Evolutionary conservation across 2,113 vertebrate species (phyloP).

Genomic region (Acanthochromis polyacanthus): DNA sequence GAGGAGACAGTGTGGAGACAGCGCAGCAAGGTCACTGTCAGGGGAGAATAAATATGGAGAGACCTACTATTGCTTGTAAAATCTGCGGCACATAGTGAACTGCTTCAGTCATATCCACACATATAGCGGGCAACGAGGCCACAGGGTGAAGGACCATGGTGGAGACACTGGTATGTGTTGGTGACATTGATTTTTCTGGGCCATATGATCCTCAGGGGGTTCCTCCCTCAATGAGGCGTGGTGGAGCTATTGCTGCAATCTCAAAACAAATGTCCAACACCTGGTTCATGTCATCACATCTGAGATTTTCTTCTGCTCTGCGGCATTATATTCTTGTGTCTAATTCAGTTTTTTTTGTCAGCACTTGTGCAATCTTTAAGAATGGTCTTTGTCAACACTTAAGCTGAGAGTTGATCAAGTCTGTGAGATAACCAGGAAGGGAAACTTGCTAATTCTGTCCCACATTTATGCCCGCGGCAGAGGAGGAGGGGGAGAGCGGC

Average conservation of each 20-base stretch:
- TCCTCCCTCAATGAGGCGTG: not conserved
- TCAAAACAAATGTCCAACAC: conserved; percentile 38
- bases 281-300: conserved; percentile 11
- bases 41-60: conserved; percentile 67
- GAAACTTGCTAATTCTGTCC: conserved; percentile 58
- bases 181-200: conserved; percentile 3
- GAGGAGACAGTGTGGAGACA: conserved; percentile 64
- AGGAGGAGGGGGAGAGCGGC: conserved; percentile 47
- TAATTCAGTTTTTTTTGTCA: conserved; percentile 9
- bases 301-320: conserved; percentile 5
- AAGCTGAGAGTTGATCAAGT: conserved; percentile 34
- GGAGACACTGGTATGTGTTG: conserved; percentile 34
- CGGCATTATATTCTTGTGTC: not conserved
- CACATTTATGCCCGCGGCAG: conserved; percentile 52
- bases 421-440: conserved; percentile 37
- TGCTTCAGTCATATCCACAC: conserved; percentile 19
- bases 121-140: conserved; percentile 17
- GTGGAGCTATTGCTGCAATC: conserved; percentile 2
- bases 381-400: conserved; percentile 24
- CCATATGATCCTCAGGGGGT: conserved; percentile 7
- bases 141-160: conserved; percentile 29
- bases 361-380: conserved; percentile 1
- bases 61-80: conserved; percentile 22
- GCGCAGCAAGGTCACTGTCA: conserved; percentile 60
- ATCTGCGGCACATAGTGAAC: conserved; percentile 29